Evolutionary conservation across 2,113 vertebrate species (phyloP), one percentile per base, ranked within the genome.

Genomic region (Telmatochromis bifrenatus): DNA sequence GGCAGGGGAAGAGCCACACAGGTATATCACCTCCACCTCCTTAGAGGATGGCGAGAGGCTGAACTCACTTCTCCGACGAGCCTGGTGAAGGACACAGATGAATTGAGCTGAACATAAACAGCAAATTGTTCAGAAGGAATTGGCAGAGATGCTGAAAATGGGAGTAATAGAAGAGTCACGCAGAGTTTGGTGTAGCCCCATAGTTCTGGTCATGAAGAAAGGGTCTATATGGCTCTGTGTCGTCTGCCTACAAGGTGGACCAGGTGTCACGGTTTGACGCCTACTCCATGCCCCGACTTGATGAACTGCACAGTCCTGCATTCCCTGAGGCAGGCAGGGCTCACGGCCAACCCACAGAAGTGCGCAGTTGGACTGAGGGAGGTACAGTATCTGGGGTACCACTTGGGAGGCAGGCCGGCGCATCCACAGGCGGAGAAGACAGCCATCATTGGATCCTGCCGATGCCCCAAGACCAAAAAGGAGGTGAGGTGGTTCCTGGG

Each of bases 371-470:
- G 53, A 55, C 21, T 23, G 53, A 55, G 2, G 54, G 21, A 55
- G 54, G 54, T 55, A 55, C 7, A 55, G 54, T 55, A 3, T 55
- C 21, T 55, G 12, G 0, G 21, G 7, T 26, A 55, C 21, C 12
- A 55, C 21, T 55, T 26, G 21, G 54, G 54, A 0, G 54, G 21
- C 1, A 55, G 54, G 12, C 54, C 1, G 7, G 21, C 0, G 4
- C 7, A 55, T 55, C 54, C 21, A 26, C 54, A 55, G 54, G 7
- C 13, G 7, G 55, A 28, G 55, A 1, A 56, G 13, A 56, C 23
- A 56, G 55, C 4, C 55, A 26, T 13, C 55, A 56, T 2, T 56
- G 55, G 55, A 28, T 56, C 55, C 55, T 56, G 55, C 23, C 23
- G 4, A 1, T 56, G 55, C 55, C 55, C 23, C 55, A 56, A 56